Evolutionary conservation across 2,113 vertebrate species (phyloP), one percentile per base, ranked within the genome.

Genomic region (Falco punctatus): DNA sequence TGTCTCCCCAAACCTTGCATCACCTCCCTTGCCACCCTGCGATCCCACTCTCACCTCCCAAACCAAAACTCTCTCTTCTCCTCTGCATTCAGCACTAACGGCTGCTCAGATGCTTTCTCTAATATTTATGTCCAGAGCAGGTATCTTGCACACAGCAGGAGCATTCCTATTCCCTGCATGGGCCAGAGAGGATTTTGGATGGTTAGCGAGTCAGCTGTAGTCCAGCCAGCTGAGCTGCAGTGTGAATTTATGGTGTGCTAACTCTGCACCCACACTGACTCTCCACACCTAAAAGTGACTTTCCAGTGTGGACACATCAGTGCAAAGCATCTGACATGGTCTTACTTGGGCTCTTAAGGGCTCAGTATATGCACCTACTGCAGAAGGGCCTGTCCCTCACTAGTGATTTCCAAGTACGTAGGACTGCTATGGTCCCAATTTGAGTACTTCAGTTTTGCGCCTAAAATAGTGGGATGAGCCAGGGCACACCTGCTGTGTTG

Each of bases 81-180:
- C n/a, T 92, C 48, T 85, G 52, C 15, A 1, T 89, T 94, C 65
- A 65, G 57, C 82, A 67, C 86, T 94, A 80, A 81, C 0, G 3
- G 58, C 78, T 92, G 70, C 84, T 94, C 70, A 88, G 26, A 24
- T 82, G 38, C 67, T 95, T 94, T 81, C 81, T 91, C 26, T 85
- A 1, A 27, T 81, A 7, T 55, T 61, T 1, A 1, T 7, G 48
- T 55, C 51, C 86, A 59, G 35, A 86, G n/a, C 3, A 4, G 24
- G 9, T 72, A 2, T 51, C 40, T 40, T 64, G 49, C 49, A 49
- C 64, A 6, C 46, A 71, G 51, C 55, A 64, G 83, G 52, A 71
- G 17, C 55, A n/a, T 70, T 86, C 42, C 77, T 44, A 28, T 15
- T 77, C 55, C 27, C 16, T 66, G 18, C 3, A 0, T 42, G 40